These are phyloP conservation scores for Lysandra bellargus DNA, from an alignment of 2,888 invertebrate genomes.

Conservation along the genomic window DNA sequence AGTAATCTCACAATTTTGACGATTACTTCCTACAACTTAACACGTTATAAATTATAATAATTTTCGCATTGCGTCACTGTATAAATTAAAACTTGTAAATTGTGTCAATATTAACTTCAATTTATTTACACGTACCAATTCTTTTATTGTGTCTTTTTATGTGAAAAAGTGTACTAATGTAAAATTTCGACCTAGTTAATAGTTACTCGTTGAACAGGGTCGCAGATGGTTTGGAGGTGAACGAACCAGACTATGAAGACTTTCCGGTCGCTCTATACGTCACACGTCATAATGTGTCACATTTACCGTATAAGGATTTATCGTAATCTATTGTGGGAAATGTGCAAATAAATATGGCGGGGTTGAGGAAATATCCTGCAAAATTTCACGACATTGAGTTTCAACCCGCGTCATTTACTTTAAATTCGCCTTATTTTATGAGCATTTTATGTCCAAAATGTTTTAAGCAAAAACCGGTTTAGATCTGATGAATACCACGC, in stretches of 20 bases:
- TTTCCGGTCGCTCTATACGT: constrained; percentile 60
- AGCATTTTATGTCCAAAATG: not conserved
- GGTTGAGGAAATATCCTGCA: not conserved
- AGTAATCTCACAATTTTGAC: not conserved
- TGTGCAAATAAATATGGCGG: not conserved
- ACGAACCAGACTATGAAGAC: constrained; percentile 63
- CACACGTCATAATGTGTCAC: constrained; percentile 43
- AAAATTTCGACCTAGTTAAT: constrained; percentile 56
- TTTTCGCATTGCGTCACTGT: not conserved
- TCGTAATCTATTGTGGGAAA: not conserved
- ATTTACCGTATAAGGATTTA: not conserved
- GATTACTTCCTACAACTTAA: constrained; percentile 14
- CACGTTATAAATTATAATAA: not conserved
- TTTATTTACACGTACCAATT: not conserved
- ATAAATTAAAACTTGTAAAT: not conserved
- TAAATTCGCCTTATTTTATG: not conserved
- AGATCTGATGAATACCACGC: not conserved
- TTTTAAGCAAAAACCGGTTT: not conserved
- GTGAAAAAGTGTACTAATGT: constrained; percentile 45
- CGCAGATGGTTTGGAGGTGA: constrained; percentile 71
- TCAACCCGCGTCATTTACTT: not conserved
- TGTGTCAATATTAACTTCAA: not conserved
- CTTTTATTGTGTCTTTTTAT: not conserved
- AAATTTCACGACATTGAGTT: not conserved
- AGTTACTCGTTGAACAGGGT: constrained; percentile 57